phyloP scores from a whole-genome alignment of 2,113 vertebrate genomes.

The Apistogramma diplotaenia region DNA sequence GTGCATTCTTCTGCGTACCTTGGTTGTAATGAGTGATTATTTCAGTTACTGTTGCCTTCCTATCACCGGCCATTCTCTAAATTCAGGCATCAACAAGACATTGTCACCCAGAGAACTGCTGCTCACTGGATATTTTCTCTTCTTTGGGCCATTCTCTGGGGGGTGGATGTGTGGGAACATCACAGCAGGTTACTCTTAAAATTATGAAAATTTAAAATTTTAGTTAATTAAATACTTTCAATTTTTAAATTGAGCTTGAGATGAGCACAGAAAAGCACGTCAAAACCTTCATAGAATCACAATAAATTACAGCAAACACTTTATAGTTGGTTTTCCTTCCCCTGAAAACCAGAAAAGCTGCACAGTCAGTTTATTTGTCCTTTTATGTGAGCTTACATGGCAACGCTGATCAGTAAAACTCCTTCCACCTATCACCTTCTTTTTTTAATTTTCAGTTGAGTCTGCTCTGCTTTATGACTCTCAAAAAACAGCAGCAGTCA shows the following conservation, averaged over 20 bases:
- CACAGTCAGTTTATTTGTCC: not conserved
- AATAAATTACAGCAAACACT: not conserved
- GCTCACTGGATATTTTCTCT: not conserved
- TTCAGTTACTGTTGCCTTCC: not conserved
- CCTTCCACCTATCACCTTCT: rapidly evolving
- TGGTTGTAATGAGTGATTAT: not conserved
- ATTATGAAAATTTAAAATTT: too few species aligned
- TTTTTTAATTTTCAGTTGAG: too few species aligned
- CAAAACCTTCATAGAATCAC: too few species aligned
- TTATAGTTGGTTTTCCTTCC: not conserved
- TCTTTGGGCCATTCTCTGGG: too few species aligned
- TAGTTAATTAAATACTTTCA: not conserved
- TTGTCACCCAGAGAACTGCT: not conserved
- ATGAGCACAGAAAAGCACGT: too few species aligned
- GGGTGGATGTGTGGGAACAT: not conserved
- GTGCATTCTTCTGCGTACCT: too few species aligned
- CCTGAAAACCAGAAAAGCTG: not conserved
- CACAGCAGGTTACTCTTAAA: rapidly evolving
- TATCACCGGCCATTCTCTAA: too few species aligned
- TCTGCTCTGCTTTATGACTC: not conserved
- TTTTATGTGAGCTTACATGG: not conserved
- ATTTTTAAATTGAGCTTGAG: too few species aligned
- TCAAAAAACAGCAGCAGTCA: not conserved
- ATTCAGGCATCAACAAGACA: too few species aligned
- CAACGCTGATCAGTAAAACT: not conserved